A percentile compares a stretch with the other conserved stretches of the same genome.
Evolutionary conservation across 2,888 invertebrate species (phyloP).

Genomic region (Sphaerophoria rueppellii): DNA sequence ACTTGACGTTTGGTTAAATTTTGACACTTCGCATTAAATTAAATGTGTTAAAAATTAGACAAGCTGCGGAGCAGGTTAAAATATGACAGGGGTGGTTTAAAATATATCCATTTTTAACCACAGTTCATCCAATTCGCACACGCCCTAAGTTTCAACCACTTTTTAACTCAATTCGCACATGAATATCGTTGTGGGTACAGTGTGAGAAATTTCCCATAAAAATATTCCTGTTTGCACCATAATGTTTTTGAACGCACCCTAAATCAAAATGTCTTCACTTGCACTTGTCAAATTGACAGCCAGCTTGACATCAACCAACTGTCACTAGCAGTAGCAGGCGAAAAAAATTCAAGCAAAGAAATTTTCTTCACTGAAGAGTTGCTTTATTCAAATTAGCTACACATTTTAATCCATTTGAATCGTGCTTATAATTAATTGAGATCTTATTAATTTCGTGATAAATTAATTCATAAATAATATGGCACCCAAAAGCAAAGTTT

Average conservation of each 20-base stretch:
- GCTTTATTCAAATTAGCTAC: conserved; percentile 32
- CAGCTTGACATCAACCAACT: conserved; percentile 43
- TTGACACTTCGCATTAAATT: too few relatives aligned
- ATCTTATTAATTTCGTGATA: conserved; percentile 28
- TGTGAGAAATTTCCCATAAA: too few relatives aligned
- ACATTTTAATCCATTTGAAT: conserved; percentile 58
- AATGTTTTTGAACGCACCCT: conserved; percentile 18
- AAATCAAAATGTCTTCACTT: neutral
- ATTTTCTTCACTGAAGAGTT: conserved; percentile 44
- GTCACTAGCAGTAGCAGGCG: conserved; percentile 21
- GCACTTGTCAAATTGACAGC: neutral
- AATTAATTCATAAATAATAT: conserved; percentile 73
- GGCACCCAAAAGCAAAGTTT: conserved; percentile 80
- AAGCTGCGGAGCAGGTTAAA: too few relatives aligned
- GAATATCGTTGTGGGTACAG: too few relatives aligned
- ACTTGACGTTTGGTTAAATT: too few relatives aligned
- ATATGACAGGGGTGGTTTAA: too few relatives aligned
- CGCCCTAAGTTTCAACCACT: too few relatives aligned
- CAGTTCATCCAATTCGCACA: too few relatives aligned
- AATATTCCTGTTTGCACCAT: neutral
- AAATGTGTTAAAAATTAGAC: too few relatives aligned
- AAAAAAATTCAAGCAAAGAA: conserved; percentile 21
- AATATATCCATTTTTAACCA: too few relatives aligned
- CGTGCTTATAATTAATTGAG: conserved; percentile 24
- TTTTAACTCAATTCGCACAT: too few relatives aligned